These are phyloP conservation scores for Thecophora atra DNA, from an alignment of 2,888 invertebrate genomes.

Conservation along the genomic window DNA sequence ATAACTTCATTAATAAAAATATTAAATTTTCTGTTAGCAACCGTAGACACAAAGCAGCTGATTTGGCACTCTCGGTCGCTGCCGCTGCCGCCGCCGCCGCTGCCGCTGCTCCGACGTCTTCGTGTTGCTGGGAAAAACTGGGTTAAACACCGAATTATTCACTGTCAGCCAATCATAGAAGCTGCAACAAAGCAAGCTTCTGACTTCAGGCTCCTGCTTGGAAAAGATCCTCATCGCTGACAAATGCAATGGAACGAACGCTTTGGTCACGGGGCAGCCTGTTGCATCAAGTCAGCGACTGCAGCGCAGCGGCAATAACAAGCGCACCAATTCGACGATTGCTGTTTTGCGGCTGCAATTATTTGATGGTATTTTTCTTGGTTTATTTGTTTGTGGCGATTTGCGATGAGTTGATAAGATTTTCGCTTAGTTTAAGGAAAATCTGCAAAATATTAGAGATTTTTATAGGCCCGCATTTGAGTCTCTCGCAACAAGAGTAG, in stretches of 20 bases:
- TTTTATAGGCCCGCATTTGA: conserved; percentile 35
- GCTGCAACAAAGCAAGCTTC: conserved; percentile 42
- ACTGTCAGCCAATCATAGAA: conserved; percentile 52
- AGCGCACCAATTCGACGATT: conserved; percentile 21
- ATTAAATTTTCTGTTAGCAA: too few relatives aligned
- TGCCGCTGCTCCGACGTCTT: conserved; percentile 1
- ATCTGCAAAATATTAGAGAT: conserved; percentile 26
- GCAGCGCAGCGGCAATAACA: conserved; percentile 8
- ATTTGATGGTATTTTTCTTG: background rate
- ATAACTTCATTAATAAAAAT: too few relatives aligned
- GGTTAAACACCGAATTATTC: conserved; percentile 57
- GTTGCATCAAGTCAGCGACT: conserved; percentile 9
- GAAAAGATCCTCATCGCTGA: conserved; percentile 34
- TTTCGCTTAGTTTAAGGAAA: conserved; percentile 17
- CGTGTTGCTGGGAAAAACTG: conserved; percentile 39
- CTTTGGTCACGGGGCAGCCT: conserved; percentile 14
- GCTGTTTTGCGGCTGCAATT: conserved; percentile 20
- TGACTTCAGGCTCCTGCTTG: conserved; percentile 33
- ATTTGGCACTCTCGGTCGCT: too few relatives aligned
- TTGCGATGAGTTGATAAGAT: conserved; percentile 43
- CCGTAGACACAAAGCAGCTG: too few relatives aligned
- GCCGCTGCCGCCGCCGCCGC: background rate
- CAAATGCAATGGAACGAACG: conserved; percentile 27
- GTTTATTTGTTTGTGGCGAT: conserved; percentile 14
- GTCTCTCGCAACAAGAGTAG: conserved; percentile 10